Conservation (phyloP, 2,113 vertebrate genomes). For the Cynocephalus volans region DNA sequence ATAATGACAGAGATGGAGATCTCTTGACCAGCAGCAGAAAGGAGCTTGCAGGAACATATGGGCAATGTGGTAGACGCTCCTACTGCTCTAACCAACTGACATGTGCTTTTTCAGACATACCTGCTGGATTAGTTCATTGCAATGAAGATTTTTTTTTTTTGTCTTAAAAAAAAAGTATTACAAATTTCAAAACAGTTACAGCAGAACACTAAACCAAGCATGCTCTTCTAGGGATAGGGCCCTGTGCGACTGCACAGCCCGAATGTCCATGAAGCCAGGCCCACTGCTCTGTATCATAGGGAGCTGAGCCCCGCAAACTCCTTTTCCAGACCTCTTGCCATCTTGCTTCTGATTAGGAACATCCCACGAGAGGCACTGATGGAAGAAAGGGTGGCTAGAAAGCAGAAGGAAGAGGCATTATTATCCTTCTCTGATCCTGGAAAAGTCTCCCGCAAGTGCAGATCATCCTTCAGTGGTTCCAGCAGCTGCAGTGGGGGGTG, state of each 20-base stretch:
- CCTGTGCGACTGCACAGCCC: background rate
- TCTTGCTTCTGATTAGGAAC: background rate
- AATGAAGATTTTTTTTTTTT: conserved; percentile 85
- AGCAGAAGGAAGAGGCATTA: background rate
- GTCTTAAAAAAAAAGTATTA: background rate
- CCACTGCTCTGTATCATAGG: background rate
- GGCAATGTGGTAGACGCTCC: conserved; percentile 98
- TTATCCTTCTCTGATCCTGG: background rate
- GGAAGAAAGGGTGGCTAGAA: no score
- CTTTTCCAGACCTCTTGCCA: background rate
- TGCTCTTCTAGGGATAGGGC: background rate
- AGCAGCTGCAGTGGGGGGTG: background rate
- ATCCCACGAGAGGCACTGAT: background rate
- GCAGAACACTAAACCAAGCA: background rate
- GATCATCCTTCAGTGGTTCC: background rate
- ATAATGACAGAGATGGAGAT: conserved; percentile 99
- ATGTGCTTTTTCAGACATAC: background rate
- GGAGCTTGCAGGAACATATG: conserved; percentile 98
- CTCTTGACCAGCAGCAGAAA: conserved; percentile 93
- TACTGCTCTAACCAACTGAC: conserved; percentile 96
- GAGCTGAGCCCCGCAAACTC: background rate
- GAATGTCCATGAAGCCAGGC: background rate
- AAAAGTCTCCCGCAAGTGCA: background rate
- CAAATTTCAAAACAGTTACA: background rate
- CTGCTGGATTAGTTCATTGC: conserved; percentile 65